These are phyloP conservation scores for Lasaia peninsularis DNA, from an alignment of 1,140 invertebrate species.

Conservation along the genomic window DNA sequence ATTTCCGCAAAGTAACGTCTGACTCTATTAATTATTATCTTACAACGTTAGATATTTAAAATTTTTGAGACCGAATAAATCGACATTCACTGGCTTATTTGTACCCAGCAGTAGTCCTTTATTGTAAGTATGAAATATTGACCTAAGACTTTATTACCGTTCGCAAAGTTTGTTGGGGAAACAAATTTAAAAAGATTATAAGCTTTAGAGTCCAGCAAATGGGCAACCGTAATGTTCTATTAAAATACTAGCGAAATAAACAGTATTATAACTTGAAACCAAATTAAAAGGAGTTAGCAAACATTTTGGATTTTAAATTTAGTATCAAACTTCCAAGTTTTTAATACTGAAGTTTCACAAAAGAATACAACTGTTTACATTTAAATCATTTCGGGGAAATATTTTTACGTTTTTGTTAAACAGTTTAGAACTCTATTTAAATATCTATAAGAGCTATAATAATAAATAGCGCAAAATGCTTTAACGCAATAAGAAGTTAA, in stretches of 20 bases:
- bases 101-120: too few species aligned
- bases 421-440: not conserved
- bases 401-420: not conserved
- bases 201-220: not conserved
- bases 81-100: too few species aligned
- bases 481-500: too few species aligned
- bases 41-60: too few species aligned
- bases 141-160: too few species aligned
- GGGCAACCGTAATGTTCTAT: not conserved
- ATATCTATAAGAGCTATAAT: too few species aligned
- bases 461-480: too few species aligned
- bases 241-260: not conserved
- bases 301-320: not conserved
- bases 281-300: not conserved
- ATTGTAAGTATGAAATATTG: too few species aligned
- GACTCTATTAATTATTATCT: too few species aligned
- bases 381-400: not conserved
- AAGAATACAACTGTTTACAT: not conserved
- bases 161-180: too few species aligned
- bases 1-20: too few species aligned
- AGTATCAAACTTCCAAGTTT: not conserved
- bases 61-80: too few species aligned
- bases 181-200: not conserved
- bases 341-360: not conserved
- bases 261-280: not conserved